Percentiles rank a stretch among this genome's conserved stretches.
phyloP scores from a whole-genome alignment of 2,797 vertebrate species.

The Allobates femoralis region DNA sequence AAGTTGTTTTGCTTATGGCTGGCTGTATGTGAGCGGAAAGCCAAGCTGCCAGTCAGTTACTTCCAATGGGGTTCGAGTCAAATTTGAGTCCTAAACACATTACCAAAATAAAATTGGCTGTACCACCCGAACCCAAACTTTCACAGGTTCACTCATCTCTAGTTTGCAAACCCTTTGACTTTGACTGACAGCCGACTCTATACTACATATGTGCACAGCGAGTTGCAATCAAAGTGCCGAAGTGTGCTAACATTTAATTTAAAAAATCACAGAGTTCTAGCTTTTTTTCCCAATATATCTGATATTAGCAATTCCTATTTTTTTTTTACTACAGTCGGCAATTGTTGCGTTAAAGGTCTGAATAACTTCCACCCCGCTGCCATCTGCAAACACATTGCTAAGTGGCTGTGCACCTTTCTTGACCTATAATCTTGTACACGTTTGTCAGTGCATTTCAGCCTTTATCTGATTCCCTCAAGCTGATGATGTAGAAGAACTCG shows the following conservation, averaged over 20 bases:
- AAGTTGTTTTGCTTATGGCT: too few relatives aligned
- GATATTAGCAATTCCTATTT: neutral
- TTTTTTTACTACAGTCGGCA: neutral
- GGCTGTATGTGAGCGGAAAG: too few relatives aligned
- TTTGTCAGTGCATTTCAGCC: conserved; percentile 44
- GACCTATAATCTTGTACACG: conserved; percentile 55
- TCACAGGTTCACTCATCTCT: too few relatives aligned
- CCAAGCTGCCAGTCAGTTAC: too few relatives aligned
- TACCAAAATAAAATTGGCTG: too few relatives aligned
- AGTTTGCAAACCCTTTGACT: too few relatives aligned
- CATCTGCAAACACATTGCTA: conserved; percentile 29
- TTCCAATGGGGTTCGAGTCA: too few relatives aligned
- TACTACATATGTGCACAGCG: neutral
- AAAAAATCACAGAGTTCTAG: neutral
- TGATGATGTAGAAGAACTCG: conserved; percentile 39
- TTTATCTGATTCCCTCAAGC: conserved; percentile 53
- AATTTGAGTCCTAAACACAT: too few relatives aligned
- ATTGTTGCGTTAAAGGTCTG: neutral
- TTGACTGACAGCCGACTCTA: too few relatives aligned
- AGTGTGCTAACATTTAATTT: too few relatives aligned
- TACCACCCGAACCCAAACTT: too few relatives aligned
- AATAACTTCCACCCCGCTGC: neutral
- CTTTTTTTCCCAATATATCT: neutral
- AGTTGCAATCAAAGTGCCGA: neutral
- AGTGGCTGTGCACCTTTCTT: conserved; percentile 37